A percentile compares a stretch with the other conserved stretches of the same genome.
Conservation (phyloP, 1,140 invertebrate genomes). For the Eubasilissa regina region DNA sequence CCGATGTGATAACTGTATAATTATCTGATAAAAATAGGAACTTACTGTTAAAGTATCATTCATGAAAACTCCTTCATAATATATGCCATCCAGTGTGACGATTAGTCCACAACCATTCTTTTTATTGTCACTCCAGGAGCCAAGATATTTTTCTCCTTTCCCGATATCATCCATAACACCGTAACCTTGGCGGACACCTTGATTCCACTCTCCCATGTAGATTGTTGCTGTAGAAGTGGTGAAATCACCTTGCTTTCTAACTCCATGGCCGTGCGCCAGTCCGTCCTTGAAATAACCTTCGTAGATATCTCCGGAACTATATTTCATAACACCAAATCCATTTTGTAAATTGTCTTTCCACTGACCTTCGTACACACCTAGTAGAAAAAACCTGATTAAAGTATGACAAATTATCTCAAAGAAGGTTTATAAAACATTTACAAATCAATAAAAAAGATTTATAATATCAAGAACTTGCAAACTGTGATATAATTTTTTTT, state of each 20-base stretch:
- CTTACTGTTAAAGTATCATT: constrained; percentile 83
- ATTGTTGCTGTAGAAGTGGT: constrained; percentile 81
- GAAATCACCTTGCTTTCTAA: constrained; percentile 85
- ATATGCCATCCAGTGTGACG: constrained; percentile 90
- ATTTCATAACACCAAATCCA: constrained; percentile 85
- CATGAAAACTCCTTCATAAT: constrained; percentile 90
- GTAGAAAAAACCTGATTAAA: constrained; percentile 12
- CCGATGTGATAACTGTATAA: neutral
- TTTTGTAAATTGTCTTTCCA: constrained; percentile 90
- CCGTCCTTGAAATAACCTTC: constrained; percentile 90
- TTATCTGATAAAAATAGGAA: constrained; percentile 49
- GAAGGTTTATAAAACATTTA: too few relatives aligned
- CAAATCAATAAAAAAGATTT: too few relatives aligned
- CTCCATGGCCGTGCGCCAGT: constrained; percentile 86
- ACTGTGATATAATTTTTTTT: too few relatives aligned
- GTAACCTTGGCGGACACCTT: constrained; percentile 85
- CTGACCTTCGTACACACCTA: constrained; percentile 84
- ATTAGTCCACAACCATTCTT: constrained; percentile 87
- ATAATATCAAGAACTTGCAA: too few relatives aligned
- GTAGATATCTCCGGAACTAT: constrained; percentile 80
- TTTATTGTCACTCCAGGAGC: constrained; percentile 87
- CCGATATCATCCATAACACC: constrained; percentile 90
- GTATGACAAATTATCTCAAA: neutral
- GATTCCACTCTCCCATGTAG: constrained; percentile 89
- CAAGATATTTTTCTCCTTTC: constrained; percentile 91